Base-by-base conservation (phyloP, 2,888 invertebrate species). In the Psococerastis gibbosa region DNA sequence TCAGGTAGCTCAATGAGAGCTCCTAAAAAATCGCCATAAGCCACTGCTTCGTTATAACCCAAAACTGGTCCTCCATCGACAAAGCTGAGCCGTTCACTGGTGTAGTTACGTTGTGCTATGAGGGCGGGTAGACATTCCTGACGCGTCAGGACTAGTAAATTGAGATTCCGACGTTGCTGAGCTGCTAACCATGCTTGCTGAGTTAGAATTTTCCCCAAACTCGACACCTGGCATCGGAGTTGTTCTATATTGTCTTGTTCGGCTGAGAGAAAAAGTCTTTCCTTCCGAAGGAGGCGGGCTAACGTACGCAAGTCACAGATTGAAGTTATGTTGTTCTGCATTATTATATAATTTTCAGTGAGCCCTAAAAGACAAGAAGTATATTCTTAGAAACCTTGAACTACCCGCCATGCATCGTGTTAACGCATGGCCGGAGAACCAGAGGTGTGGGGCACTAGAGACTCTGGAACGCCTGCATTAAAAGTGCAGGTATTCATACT, bases 111-210 rank as follows among this genome's bases (percentile, higher is more conserved):
- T 52, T 79, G 76, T 59, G 82, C 84, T 53, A 82, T 84, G 18
- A 73, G 69, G 16, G 79, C 70, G 2, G 85, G 80, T 18, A 82
- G 77, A 42, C 75, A 71, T 54, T 84, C 83, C 42, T 78, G 73
- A 50, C 77, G 68, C 38, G 83, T 72, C 32, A 79, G 69, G 49
- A 84, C 74, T 53, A 88, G 63, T 53, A 76, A 73, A 50, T 82
- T 78, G 20, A 85, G 66, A 59, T 82, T 83, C 50, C 82, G 73
- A 50, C 82, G 71, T 62, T 91, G 89, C 61, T 87, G 84, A 2
- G 82, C 76, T 48, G 83, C 81, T 48, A 89, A 73, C 85, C 91
- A 94, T 27, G 88, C 80, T 47, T 78, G 71, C 61, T 83, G 77
- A 20, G 71, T 69, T 35, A 78, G 60, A 46, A 67, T 63, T 49